Evolutionary conservation across 2,113 vertebrate genomes (phyloP).

Genomic region (Dryoscopus gambensis): DNA sequence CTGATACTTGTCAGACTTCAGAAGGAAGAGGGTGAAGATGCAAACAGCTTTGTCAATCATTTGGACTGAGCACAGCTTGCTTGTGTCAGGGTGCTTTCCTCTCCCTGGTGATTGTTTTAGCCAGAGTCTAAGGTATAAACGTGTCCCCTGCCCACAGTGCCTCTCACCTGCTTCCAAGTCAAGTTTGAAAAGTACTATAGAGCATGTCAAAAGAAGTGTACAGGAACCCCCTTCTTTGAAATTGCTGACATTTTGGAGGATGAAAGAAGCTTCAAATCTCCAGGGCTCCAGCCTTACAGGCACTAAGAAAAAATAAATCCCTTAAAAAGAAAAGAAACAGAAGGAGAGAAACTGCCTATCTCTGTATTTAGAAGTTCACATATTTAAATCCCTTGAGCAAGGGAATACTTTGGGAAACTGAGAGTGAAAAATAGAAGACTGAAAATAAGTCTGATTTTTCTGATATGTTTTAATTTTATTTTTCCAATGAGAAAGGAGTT

Average conservation of each 20-base stretch:
- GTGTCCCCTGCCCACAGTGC: neutral
- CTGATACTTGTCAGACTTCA: neutral
- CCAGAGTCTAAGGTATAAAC: neutral
- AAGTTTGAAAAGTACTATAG: neutral
- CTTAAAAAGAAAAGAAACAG: neutral
- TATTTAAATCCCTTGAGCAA: neutral
- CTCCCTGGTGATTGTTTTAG: neutral
- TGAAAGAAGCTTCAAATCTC: constrained; percentile 18
- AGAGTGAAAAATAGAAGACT: neutral
- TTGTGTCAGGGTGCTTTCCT: neutral
- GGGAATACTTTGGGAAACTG: neutral
- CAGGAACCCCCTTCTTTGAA: neutral
- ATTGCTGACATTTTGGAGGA: neutral
- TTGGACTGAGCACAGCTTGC: neutral
- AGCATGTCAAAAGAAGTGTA: neutral
- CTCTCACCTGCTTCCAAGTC: neutral
- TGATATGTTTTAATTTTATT: neutral
- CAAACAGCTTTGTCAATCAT: neutral
- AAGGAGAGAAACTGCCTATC: neutral
- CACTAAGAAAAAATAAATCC: neutral
- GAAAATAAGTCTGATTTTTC: neutral
- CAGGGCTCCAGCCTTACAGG: neutral
- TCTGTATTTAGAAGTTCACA: neutral
- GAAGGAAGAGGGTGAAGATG: neutral
- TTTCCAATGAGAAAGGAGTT: neutral